Base-by-base conservation (phyloP, 2,888 invertebrate species). In the Acheta domesticus region DNA sequence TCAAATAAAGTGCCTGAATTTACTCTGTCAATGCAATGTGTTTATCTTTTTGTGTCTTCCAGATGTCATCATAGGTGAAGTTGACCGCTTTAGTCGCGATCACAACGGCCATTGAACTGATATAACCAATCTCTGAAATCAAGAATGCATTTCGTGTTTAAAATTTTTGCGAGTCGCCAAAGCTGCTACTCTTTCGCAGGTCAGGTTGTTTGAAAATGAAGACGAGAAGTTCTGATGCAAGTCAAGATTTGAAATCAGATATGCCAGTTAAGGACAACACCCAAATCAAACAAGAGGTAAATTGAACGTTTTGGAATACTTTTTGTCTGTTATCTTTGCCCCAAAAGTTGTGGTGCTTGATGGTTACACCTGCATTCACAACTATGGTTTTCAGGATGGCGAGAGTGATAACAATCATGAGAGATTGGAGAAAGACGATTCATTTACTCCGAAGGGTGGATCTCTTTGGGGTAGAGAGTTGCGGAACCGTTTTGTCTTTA, bases 251-350 rank as follows among this genome's bases (percentile, higher is more conserved):
- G 73, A 78, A 82, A 74, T 74, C 80, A 79, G 80, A 50, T 75
- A 82, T 82, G 82, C 82, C 82, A 23, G 82, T 82, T n/a, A 80
- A 79, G 81, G 80, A 81, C 21, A 78, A 78, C n/a, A 74, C 19
- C 48, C 49, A 79, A 16, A 75, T 79, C 20, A 80, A 81, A 49
- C 62, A 77, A 11, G 81, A 79, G 62, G 14, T 77, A n/a, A 48
- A 77, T 36, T 16, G 8, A 11, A 77, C n/a, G 49, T 76, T 75
- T 79, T 49, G 23, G 23, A 23, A 23, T 62, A 14, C 21, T 23
- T 77, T 77, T 36, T 23, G 20, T n/a, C 49, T 4, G 19, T 14
- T 49, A 20, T 49, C 21, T n/a, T 11, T 12, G 21, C 49, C 77
- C 11, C 21, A 49, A 49, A n/a, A 20, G 19, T 77, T 16, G 48